Evolutionary conservation across 64 coral and sea anemone genomes (phyloP), one percentile per base, ranked within the genome.

Genomic region (Montipora cactus): DNA sequence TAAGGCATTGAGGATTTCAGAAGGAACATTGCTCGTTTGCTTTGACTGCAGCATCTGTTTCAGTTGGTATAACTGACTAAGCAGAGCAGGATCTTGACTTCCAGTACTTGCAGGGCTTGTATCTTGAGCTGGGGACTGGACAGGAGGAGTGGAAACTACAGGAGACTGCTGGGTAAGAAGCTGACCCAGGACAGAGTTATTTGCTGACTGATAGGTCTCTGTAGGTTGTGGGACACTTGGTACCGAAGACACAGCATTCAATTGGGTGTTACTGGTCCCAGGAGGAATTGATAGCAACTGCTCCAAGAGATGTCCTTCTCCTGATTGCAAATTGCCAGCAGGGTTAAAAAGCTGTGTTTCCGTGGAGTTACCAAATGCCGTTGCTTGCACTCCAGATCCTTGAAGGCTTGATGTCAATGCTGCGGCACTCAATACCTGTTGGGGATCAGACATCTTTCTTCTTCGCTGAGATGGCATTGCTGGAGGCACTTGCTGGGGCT

Each of bases 41-140:
- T 78, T 78, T 18, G 76, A 78, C 19, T 86, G 82, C 47, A 86
- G 49, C 82, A 86, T 64, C 71, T 86, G 82, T 23, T 86, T 86
- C 66, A 86, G 67, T 64, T 86, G 82, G 82, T 50, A 72, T 15
- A 86, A 62, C 44, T 84, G 81, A 84, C 45, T 86, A 0, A 86
- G 82, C 82, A 86, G 19, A 47, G 82, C 45, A 86, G 82, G 82
- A n/a, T 86, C 82, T 86, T 86, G 82, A 49, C 25, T 50, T 19
- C 82, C 64, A 8, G 53, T 57, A 71, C 82, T n/a, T 50, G 50
- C 19, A 49, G 16, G 47, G n/a, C 10, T 50, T 49, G 82, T 49
- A 20, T 86, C 66, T 22, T 64, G 67, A 9, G 82, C 18, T n/a
- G 62, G 47, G 44, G 68, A 49, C n/a, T 69, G 82, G 64, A 72